These are phyloP conservation scores for Brachionus rubens DNA, from an alignment of 1,140 invertebrate species.

Conservation along the genomic window DNA sequence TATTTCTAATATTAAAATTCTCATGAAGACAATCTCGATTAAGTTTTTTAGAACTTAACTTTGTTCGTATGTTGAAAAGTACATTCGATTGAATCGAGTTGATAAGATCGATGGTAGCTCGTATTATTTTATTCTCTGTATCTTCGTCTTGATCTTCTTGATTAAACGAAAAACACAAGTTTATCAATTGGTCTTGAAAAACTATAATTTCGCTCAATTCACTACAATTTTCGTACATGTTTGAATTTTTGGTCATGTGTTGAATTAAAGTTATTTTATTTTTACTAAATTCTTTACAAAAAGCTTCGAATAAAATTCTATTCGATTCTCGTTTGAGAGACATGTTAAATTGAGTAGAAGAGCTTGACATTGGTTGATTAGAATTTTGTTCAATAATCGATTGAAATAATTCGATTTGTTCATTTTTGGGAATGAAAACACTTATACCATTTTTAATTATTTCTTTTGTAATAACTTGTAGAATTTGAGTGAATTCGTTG, in stretches of 20 bases:
- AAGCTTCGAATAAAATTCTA: constrained; percentile 18
- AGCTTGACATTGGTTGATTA: background rate
- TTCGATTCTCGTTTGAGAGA: background rate
- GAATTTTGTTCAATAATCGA: background rate
- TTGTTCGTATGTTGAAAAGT: background rate
- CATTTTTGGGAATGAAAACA: background rate
- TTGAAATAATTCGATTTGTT: background rate
- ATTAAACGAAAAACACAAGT: background rate
- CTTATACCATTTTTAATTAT: constrained; percentile 31
- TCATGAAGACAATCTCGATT: background rate
- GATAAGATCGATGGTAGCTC: background rate
- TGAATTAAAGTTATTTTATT: constrained; percentile 11
- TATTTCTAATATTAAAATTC: background rate
- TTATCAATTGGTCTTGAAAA: background rate
- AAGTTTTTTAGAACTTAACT: background rate
- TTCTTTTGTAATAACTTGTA: constrained; percentile 4
- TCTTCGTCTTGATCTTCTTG: background rate
- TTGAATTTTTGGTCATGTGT: constrained; percentile 2
- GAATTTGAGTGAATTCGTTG: background rate
- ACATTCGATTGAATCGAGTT: constrained; percentile 24
- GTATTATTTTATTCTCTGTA: background rate
- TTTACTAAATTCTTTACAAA: constrained; percentile 16
- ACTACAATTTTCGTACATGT: background rate
- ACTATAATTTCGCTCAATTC: background rate
- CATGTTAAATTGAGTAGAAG: background rate